Conservation (phyloP, 2,113 vertebrate genomes). For the Eupsittula cactorum region DNA sequence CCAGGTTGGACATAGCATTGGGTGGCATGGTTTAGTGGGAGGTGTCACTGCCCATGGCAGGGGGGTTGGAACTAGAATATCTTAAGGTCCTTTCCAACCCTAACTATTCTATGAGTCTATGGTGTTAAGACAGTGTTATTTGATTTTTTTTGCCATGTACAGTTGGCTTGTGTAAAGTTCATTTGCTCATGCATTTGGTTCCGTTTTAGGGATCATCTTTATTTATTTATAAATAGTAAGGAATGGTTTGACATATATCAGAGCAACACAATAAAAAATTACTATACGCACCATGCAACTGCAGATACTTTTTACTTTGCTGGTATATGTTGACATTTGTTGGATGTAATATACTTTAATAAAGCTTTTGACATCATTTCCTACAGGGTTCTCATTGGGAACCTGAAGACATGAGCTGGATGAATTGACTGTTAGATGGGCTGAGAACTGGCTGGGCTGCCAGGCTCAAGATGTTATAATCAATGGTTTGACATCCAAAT, state of each 20-base stretch:
- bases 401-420: not conserved
- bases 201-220: not conserved
- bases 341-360: not conserved
- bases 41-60: too few relatives aligned
- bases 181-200: not conserved
- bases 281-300: not conserved
- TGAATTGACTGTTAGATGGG: not conserved
- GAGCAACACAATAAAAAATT: not conserved
- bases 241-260: not conserved
- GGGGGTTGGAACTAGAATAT: too few relatives aligned
- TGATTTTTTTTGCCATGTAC: not conserved
- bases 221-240: not conserved
- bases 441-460: not conserved
- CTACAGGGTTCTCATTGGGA: not conserved
- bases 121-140: fast-evolving
- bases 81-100: too few relatives aligned
- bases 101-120: too few relatives aligned
- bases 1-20: too few relatives aligned
- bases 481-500: not conserved
- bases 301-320: not conserved
- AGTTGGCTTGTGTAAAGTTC: not conserved
- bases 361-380: not conserved
- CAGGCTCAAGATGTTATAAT: not conserved
- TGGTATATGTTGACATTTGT: not conserved
- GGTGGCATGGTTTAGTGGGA: too few relatives aligned